Evolutionary conservation across 2,888 invertebrate species (phyloP), one percentile per base, ranked within the genome.

Genomic region (Caenorhabditis sinica): DNA sequence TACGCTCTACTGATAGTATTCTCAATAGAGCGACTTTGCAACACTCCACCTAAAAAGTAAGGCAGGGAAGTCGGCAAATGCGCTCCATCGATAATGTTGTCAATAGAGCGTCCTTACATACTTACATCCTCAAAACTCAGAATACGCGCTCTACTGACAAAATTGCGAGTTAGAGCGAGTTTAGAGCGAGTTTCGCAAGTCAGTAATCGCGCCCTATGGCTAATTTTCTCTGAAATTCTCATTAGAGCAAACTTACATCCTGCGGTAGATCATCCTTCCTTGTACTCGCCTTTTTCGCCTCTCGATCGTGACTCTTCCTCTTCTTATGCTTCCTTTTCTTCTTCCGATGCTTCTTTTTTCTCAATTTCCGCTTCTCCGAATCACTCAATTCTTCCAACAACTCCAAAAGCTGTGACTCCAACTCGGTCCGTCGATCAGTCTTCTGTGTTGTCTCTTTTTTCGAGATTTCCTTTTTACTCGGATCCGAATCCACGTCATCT

Each of bases 331-430:
- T 49, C n/a, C 25, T 63, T 33, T 51, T 49, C 49, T 17, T 73
- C 36, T 25, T 74, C 28, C 15, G 51, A 13, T 51, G 51, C 17
- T 25, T 43, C n/a, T 66, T 66, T 49, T 66, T 66, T 17, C 25
- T 23, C 9, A n/a, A 28, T 9, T 49, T 66, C 25, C 28, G 45
- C n/a, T 28, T 49, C n/a, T 66, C 43, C 3, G 66, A 66, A 66
- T 66, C 66, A 25, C 66, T 66, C 2, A 66, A 11, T 15, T 66
- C 66, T 49, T 66, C 66, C n/a, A 66, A 30, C 3, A 66, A 30
- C 45, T 66, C 49, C 17, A 49, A 28, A 49, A 66, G 66, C 6
- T 49, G 45, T 13, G 66, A 66, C 13, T 74, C 74, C 30, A 72
- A 28, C 25, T 63, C 63, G 11, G 66, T 45, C 33, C 9, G 33